These are phyloP conservation scores for Ellobium chinense DNA, from an alignment of 2,888 invertebrate species.

Conservation along the genomic window DNA sequence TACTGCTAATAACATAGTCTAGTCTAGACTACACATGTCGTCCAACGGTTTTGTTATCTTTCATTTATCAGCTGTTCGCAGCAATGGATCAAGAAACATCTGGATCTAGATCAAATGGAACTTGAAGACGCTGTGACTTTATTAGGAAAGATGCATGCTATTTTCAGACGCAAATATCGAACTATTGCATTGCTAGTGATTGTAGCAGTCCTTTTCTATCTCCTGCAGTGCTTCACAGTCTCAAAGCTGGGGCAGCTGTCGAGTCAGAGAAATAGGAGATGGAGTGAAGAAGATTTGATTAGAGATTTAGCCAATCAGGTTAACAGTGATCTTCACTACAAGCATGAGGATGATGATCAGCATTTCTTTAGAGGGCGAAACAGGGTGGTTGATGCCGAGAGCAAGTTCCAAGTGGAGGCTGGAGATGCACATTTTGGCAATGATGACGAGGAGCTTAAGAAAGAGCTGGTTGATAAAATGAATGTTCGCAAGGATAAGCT, in stretches of 20 bases:
- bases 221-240: slow-evolving; percentile 50
- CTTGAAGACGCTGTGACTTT: no score
- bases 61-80: no score
- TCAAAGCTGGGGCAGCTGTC: slow-evolving; percentile 24
- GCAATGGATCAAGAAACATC: no score
- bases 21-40: no score
- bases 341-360: background rate
- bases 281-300: background rate
- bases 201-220: slow-evolving; percentile 43
- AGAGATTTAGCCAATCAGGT: background rate
- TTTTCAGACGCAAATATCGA: slow-evolving; percentile 42
- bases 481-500: no score
- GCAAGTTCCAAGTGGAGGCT: background rate
- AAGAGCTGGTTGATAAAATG: no score
- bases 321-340: no score
- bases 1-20: no score
- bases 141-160: slow-evolving; percentile 22
- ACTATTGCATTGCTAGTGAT: slow-evolving; percentile 40
- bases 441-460: no score
- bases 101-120: no score
- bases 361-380: background rate
- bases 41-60: no score
- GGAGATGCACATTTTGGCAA: background rate
- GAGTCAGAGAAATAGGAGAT: background rate
- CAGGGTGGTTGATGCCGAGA: slow-evolving; percentile 13